Percentiles rank a stretch among this genome's conserved stretches.
phyloP scores from a whole-genome alignment of 2,797 vertebrate species.

The Heliangelus exortis region DNA sequence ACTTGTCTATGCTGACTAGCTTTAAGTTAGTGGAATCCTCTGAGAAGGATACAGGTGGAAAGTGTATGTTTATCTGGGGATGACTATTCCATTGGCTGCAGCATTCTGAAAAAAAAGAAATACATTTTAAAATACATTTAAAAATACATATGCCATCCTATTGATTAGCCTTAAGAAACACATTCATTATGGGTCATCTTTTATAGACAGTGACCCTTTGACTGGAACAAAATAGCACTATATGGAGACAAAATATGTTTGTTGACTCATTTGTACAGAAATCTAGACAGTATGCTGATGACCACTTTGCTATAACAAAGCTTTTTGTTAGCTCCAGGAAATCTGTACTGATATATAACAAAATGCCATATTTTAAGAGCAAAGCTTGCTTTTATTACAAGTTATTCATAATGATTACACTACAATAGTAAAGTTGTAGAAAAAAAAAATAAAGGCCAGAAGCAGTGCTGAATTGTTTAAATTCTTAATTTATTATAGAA shows the following conservation, averaged over 20 bases:
- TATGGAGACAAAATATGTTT: neutral
- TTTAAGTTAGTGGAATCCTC: neutral
- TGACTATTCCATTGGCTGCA: neutral
- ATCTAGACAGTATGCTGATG: neutral
- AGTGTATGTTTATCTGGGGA: neutral
- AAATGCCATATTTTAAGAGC: neutral
- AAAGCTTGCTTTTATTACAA: neutral
- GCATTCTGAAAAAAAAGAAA: neutral
- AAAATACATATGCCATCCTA: neutral
- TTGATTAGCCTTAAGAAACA: neutral
- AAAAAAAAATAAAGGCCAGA: neutral
- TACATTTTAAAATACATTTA: neutral
- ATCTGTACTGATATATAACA: neutral
- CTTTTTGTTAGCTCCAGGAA: neutral
- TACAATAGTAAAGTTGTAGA: neutral
- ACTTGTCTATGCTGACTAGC: neutral
- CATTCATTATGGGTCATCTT: neutral
- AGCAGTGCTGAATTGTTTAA: neutral
- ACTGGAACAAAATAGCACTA: neutral
- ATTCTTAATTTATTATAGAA: neutral
- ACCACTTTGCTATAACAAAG: neutral
- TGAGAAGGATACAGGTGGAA: neutral
- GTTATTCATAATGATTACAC: neutral
- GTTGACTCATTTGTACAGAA: neutral
- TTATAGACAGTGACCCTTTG: neutral